These are phyloP conservation scores for Perca fluviatilis DNA, from an alignment of 2,113 vertebrate species.

Conservation along the genomic window DNA sequence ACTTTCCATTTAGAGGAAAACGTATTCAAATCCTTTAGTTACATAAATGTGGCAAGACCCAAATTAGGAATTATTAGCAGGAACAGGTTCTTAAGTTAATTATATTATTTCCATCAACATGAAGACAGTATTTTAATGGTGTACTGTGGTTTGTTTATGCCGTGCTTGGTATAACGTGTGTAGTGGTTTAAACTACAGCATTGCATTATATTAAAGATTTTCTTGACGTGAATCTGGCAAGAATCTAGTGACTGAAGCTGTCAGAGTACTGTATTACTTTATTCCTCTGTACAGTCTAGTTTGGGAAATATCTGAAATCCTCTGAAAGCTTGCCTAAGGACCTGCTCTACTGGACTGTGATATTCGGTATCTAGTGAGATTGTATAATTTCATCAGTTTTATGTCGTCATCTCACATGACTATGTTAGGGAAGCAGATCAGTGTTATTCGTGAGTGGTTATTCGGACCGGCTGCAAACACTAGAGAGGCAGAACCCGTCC, in stretches of 20 bases:
- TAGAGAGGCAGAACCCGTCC: constrained; percentile 76
- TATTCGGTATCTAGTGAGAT: not conserved
- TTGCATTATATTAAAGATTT: not conserved
- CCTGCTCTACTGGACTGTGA: not conserved
- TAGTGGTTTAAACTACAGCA: no score
- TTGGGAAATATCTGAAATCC: not conserved
- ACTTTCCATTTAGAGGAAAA: not conserved
- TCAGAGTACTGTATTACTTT: not conserved
- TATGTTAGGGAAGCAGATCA: constrained; percentile 5
- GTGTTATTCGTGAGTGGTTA: not conserved
- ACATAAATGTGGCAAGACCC: not conserved
- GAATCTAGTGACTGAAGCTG: not conserved
- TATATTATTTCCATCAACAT: not conserved
- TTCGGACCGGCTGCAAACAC: constrained; percentile 27
- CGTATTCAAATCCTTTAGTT: not conserved
- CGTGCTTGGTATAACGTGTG: not conserved
- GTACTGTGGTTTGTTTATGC: not conserved
- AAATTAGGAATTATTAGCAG: no score
- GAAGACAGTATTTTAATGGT: not conserved
- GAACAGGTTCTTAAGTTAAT: not conserved
- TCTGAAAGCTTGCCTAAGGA: not conserved
- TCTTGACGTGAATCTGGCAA: not conserved
- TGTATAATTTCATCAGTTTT: constrained; percentile 1
- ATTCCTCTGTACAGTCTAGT: not conserved
- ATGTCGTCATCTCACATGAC: constrained; percentile 45